Conservation (phyloP, 2,888 invertebrate species). For the Anodontia alba region DNA sequence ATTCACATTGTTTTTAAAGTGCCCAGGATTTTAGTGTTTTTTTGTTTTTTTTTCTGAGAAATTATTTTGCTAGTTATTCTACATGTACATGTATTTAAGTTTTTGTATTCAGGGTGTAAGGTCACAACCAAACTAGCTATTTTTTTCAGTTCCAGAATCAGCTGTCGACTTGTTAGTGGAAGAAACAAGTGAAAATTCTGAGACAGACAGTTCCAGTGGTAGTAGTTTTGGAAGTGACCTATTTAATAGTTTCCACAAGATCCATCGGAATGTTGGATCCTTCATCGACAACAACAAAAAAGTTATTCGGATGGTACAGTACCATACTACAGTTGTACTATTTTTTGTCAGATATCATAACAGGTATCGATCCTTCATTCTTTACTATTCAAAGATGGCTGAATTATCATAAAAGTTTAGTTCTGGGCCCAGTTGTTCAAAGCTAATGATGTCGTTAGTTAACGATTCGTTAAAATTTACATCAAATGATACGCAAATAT, state of each 20-base stretch:
- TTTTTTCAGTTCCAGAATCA: slow-evolving; percentile 35
- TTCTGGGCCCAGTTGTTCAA: no score
- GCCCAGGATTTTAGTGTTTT: no score
- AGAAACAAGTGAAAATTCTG: background rate
- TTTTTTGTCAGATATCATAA: background rate
- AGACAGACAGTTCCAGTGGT: background rate
- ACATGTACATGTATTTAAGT: no score
- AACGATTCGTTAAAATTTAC: no score
- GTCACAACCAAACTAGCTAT: no score
- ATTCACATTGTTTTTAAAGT: no score
- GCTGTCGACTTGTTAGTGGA: slow-evolving; percentile 11
- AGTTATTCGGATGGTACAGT: slow-evolving; percentile 33
- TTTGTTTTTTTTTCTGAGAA: no score
- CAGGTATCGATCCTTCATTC: background rate
- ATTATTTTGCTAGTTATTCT: no score
- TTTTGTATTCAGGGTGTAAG: background rate
- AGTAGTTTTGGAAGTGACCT: slow-evolving; percentile 35
- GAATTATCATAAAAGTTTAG: no score
- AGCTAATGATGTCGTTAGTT: no score
- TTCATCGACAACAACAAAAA: slow-evolving; percentile 37
- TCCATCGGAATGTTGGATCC: slow-evolving; percentile 41
- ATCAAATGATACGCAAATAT: no score
- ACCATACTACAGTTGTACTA: no score
- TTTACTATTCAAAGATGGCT: background rate
- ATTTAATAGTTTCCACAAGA: slow-evolving; percentile 38